A percentile compares a stretch with the other conserved stretches of the same genome.
These are phyloP conservation scores for Callorhinus ursinus DNA, from an alignment of 2,113 vertebrate genomes.

Conservation along the genomic window DNA sequence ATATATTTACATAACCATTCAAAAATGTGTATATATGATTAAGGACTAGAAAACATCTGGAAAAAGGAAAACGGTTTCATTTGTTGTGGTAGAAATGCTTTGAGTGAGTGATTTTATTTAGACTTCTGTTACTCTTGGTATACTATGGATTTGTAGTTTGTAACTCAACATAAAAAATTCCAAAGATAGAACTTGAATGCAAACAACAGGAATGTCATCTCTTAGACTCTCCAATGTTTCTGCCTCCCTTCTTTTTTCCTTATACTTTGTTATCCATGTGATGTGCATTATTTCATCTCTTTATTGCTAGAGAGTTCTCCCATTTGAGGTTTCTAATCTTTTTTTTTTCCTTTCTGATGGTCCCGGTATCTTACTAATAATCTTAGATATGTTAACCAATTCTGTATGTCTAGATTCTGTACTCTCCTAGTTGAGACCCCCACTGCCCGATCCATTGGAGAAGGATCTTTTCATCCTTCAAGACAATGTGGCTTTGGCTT, in stretches of 20 bases:
- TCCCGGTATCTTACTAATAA: neutral
- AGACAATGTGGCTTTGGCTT: neutral
- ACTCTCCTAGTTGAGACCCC: neutral
- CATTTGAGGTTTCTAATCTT: neutral
- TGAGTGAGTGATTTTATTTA: neutral
- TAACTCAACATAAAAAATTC: neutral
- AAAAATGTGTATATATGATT: neutral
- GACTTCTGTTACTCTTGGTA: neutral
- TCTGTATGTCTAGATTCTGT: neutral
- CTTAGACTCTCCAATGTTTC: neutral
- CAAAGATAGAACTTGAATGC: neutral
- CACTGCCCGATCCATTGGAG: neutral
- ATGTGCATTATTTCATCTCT: neutral
- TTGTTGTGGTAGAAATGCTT: neutral
- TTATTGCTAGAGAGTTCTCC: neutral
- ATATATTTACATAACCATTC: neutral
- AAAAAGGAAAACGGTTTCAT: neutral
- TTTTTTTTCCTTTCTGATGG: neutral
- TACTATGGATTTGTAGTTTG: neutral
- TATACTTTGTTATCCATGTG: fast-evolving
- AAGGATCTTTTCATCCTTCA: neutral
- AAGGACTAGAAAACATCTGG: neutral
- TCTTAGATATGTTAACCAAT: neutral
- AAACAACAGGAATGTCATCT: neutral
- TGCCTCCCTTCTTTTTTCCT: neutral